A percentile compares a stretch with the other conserved stretches of the same genome.
Conservation (phyloP, 2,113 vertebrate species). For the Morone chrysops region DNA sequence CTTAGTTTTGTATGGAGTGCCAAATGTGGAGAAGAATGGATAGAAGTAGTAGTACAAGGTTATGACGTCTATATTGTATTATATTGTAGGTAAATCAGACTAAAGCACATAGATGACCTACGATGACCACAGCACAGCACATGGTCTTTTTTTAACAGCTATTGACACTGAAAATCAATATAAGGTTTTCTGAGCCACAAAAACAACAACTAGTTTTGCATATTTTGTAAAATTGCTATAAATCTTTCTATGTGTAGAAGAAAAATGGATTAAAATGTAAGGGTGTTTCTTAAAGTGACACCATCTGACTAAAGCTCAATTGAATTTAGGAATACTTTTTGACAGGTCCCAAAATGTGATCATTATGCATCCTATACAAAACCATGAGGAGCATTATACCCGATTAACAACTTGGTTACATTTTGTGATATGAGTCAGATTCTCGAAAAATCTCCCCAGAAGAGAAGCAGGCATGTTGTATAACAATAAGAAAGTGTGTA, state of each 20-base stretch:
- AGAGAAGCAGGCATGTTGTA: background rate
- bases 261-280: background rate
- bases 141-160: background rate
- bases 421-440: no score
- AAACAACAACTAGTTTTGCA: background rate
- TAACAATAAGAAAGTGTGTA: background rate
- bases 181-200: no score
- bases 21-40: background rate
- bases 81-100: background rate
- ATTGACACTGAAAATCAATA: background rate
- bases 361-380: background rate
- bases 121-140: background rate
- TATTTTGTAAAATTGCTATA: constrained; percentile 20
- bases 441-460: background rate
- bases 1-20: background rate
- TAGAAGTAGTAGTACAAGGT: background rate
- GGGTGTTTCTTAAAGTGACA: background rate
- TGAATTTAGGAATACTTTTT: background rate
- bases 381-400: background rate
- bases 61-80: background rate
- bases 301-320: background rate
- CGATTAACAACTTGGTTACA: background rate
- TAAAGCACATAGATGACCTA: background rate
- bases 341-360: background rate
- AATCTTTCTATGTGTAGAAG: background rate